phyloP scores from a whole-genome alignment of 2,888 invertebrate genomes.

The Ichneumoninae sp. region DNA sequence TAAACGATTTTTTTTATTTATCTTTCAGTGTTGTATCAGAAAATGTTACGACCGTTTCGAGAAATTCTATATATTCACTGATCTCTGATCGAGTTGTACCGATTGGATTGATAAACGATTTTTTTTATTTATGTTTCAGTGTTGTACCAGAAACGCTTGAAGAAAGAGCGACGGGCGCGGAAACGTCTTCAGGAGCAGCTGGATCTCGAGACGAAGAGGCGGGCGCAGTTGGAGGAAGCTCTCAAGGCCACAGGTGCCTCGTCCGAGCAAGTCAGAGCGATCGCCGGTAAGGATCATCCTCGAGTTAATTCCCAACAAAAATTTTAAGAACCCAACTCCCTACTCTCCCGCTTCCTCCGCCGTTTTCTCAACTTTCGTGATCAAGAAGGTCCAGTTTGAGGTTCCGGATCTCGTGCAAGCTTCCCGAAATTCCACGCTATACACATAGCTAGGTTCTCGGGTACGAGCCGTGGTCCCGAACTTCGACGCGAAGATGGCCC shows the following conservation, averaged over 20 bases:
- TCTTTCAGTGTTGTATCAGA: conserved; percentile 85
- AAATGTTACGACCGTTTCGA: background rate
- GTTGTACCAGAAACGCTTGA: conserved; percentile 94
- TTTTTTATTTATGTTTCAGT: conserved; percentile 74
- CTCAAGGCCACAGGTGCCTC: conserved; percentile 91
- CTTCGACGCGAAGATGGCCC: conserved; percentile 66
- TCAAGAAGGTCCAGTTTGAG: conserved; percentile 8
- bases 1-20: background rate
- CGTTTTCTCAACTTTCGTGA: conserved; percentile 37
- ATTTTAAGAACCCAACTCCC: conserved; percentile 9
- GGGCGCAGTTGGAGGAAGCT: conserved; percentile 92
- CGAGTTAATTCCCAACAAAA: conserved; percentile 1
- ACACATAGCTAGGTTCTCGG: background rate
- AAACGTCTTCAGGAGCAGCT: conserved; percentile 94
- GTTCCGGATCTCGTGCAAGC: conserved; percentile 34
- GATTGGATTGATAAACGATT: background rate
- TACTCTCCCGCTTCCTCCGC: background rate
- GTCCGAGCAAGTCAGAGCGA: conserved; percentile 91
- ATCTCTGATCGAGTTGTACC: background rate
- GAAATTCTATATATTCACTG: background rate
- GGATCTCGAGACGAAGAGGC: conserved; percentile 92
- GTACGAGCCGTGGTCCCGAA: conserved; percentile 53
- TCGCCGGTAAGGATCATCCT: conserved; percentile 88
- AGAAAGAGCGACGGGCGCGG: conserved; percentile 93
- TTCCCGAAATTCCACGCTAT: background rate